These are phyloP conservation scores for Tiliqua scincoides DNA, from an alignment of 2,113 vertebrate species.

Conservation along the genomic window DNA sequence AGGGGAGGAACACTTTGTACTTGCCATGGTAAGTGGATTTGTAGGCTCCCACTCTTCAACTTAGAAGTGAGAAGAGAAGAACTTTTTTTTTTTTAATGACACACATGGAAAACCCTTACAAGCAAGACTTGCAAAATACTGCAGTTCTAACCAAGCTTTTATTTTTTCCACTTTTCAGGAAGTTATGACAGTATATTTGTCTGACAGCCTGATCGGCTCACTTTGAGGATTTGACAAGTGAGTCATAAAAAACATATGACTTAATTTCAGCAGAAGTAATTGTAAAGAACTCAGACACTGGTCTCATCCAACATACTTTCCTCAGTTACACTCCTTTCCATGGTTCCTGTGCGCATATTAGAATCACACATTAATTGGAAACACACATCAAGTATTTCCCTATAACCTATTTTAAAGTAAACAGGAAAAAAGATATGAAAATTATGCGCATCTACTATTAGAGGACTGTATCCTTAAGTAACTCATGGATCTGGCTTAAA, in stretches of 20 bases:
- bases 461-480: not conserved
- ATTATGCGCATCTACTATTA: not conserved
- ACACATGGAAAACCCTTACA: too few relatives aligned
- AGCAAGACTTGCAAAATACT: not conserved
- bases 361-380: not conserved
- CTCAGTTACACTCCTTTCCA: rapidly evolving
- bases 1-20: not conserved
- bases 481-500: not conserved
- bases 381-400: rapidly evolving
- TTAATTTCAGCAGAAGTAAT: not conserved
- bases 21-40: not conserved
- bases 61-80: not conserved
- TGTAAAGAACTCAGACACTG: rapidly evolving
- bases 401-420: not conserved
- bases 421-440: not conserved
- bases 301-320: rapidly evolving
- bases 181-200: not conserved
- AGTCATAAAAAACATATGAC: not conserved
- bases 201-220: not conserved
- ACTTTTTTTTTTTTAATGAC: too few relatives aligned
- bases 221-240: not conserved
- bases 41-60: not conserved
- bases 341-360: rapidly evolving
- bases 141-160: not conserved
- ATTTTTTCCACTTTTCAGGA: not conserved